Conservation (phyloP, 2,113 vertebrate genomes). For the Psilopsiagon aymara region DNA sequence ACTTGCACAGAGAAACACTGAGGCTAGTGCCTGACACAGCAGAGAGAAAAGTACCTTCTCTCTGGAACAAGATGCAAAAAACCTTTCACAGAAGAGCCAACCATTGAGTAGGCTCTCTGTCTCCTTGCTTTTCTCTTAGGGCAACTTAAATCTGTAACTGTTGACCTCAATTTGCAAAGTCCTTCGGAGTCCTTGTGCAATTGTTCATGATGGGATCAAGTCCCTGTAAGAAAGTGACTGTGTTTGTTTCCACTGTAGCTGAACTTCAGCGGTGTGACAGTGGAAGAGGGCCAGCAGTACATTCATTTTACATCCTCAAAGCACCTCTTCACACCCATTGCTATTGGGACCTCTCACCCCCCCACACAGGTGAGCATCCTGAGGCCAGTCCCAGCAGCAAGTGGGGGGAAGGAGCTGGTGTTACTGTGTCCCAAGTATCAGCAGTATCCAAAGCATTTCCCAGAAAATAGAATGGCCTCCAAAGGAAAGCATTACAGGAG, state of each 20-base stretch:
- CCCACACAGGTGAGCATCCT: constrained; percentile 85
- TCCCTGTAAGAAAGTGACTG: not conserved
- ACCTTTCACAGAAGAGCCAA: not conserved
- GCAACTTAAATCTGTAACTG: not conserved
- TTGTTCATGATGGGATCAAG: not conserved
- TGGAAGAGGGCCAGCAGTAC: constrained; percentile 73
- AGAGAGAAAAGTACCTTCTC: not conserved
- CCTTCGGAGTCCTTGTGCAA: not conserved
- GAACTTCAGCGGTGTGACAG: constrained; percentile 84
- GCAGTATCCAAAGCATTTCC: not conserved
- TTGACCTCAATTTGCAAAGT: not conserved
- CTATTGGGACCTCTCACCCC: constrained; percentile 77
- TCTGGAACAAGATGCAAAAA: not conserved
- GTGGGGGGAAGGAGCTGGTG: not conserved
- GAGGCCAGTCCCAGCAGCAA: not conserved
- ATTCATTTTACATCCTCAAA: constrained; percentile 81
- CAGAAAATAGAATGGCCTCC: not conserved
- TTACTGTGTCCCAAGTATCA: not conserved
- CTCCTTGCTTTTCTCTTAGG: not conserved
- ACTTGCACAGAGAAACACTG: not conserved
- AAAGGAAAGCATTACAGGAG: not conserved
- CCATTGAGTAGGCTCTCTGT: not conserved
- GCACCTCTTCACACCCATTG: constrained; percentile 84
- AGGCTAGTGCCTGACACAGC: not conserved
- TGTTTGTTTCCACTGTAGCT: constrained; percentile 73